phyloP scores from a whole-genome alignment of 2,113 vertebrate species.

The Chrysochloris asiatica region DNA sequence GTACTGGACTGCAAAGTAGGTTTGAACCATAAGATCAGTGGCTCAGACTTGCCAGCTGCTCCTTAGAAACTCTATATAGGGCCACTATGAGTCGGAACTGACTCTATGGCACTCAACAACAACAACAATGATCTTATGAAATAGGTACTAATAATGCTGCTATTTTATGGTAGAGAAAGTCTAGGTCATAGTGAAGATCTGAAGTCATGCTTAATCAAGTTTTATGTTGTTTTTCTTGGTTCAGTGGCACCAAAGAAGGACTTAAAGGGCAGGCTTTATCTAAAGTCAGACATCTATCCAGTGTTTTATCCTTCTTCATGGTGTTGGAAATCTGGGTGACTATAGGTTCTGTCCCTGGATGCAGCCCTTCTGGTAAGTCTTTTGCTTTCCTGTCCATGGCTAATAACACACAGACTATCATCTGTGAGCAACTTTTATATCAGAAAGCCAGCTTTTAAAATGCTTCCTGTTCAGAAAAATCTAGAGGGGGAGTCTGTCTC shows the following conservation, averaged over 20 bases:
- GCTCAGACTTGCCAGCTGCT: no score
- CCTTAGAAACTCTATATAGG: no score
- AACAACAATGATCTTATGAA: constrained; percentile 15
- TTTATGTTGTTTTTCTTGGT: not conserved
- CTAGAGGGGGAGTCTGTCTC: constrained; percentile 63
- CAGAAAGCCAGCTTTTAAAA: constrained; percentile 76
- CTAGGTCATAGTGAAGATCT: not conserved
- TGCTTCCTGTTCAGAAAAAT: constrained; percentile 59
- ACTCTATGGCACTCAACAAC: no score
- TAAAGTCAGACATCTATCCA: not conserved
- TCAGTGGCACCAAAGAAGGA: not conserved
- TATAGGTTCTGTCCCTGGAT: constrained; percentile 39
- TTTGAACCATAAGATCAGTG: no score
- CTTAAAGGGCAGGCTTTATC: not conserved
- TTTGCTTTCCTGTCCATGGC: constrained; percentile 82
- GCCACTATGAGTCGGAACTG: no score
- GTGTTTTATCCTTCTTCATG: not conserved
- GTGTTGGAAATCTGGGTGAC: not conserved
- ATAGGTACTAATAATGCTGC: not conserved
- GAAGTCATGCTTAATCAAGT: not conserved
- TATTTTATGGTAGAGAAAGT: constrained; percentile 4
- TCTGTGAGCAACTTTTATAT: constrained; percentile 76
- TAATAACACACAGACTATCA: no score
- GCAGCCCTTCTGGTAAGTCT: constrained; percentile 67
- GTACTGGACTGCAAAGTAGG: no score